Conservation (phyloP, 64 coral and sea anemone species). For the Montipora sp. region DNA sequence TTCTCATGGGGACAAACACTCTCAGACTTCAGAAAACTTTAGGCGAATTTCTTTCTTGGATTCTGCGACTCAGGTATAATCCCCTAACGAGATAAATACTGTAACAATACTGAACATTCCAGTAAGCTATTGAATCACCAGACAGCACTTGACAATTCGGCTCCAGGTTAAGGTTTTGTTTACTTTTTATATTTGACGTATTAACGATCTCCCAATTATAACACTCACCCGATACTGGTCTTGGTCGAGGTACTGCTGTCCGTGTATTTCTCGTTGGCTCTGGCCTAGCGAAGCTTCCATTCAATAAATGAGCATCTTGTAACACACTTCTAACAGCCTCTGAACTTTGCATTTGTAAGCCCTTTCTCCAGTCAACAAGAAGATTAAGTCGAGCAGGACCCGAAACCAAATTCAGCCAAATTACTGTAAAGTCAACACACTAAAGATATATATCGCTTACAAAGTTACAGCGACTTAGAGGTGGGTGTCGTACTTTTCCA, state of each 20-base stretch:
- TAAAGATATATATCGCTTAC: too few relatives aligned
- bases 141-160: not conserved
- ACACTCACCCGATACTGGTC: constrained; percentile 56
- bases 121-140: too few relatives aligned
- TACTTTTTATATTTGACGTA: not conserved
- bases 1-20: too few relatives aligned
- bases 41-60: too few relatives aligned
- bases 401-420: not conserved
- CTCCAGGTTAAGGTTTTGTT: not conserved
- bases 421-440: not conserved
- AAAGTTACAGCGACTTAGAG: not conserved
- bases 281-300: constrained; percentile 4
- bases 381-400: too few relatives aligned
- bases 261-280: constrained; percentile 35
- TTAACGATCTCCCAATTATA: not conserved
- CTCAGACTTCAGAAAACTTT: too few relatives aligned
- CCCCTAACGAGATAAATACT: too few relatives aligned
- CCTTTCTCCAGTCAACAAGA: not conserved
- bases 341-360: constrained; percentile 64
- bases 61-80: too few relatives aligned
- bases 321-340: constrained; percentile 54
- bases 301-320: constrained; percentile 64
- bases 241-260: constrained; percentile 19
- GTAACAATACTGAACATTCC: too few relatives aligned
- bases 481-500: not conserved